Conservation (phyloP, 2,797 vertebrate genomes). For the Meriones psammophilus region DNA sequence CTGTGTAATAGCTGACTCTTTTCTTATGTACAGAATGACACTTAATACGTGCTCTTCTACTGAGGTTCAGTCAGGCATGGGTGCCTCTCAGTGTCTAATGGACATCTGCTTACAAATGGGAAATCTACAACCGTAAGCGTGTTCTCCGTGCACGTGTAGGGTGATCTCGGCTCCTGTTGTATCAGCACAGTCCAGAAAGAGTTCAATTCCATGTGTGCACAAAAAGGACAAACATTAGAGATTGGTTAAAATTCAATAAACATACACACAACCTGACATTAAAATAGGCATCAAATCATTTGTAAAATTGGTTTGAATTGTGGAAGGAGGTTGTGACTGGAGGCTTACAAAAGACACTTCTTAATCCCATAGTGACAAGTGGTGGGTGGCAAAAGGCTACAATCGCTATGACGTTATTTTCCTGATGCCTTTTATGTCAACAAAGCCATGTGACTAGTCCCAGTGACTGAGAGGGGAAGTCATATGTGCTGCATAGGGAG, state of each 20-base stretch:
- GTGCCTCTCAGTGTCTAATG: not conserved
- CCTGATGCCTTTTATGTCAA: not conserved
- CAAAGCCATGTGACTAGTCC: not conserved
- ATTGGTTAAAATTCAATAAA: not conserved
- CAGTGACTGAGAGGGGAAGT: too few species aligned
- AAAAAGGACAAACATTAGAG: not conserved
- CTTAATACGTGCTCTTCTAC: not conserved
- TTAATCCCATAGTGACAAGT: not conserved
- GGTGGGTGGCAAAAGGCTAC: not conserved
- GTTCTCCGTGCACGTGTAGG: not conserved
- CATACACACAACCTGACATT: not conserved
- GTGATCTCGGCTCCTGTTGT: not conserved
- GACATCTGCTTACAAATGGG: not conserved
- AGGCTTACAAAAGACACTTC: not conserved
- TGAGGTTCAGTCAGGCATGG: not conserved
- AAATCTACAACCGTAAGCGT: not conserved
- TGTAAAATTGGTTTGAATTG: not conserved
- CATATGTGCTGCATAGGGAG: accelerated
- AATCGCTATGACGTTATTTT: accelerated
- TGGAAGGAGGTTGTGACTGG: not conserved
- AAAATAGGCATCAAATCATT: not conserved
- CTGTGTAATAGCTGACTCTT: not conserved
- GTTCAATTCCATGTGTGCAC: not conserved
- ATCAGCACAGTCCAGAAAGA: not conserved
- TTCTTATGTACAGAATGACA: not conserved